Evolutionary conservation across 2,797 vertebrate genomes (phyloP), one percentile per base, ranked within the genome.

Genomic region (Cossypha niveicapilla): DNA sequence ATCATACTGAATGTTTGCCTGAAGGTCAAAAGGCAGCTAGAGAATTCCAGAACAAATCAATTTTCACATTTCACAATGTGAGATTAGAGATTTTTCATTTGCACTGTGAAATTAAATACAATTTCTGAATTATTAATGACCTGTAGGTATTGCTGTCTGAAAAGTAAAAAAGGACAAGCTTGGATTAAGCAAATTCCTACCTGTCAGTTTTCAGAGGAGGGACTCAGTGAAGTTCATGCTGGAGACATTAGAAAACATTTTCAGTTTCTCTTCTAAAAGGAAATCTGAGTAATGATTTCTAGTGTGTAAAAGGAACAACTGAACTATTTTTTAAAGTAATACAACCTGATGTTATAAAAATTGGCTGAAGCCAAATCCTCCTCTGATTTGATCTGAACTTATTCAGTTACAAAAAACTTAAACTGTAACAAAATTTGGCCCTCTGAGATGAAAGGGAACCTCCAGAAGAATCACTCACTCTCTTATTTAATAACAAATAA

Each of bases 1-100:
- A 78, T 54, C 83, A 44, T 42, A 45, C 30, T 61, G 34, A 86
- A 68, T 81, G 80, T 74, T 68, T 77, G 32, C 79, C 56, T 94
- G 93, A 97, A 95, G 96, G 93, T 97, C 94, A 96, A 94, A 96
- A 96, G 66, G 50, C 87, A 94, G 67, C n/a, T 81, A 42, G 78
- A 91, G 50, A 77, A 85, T 85, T 92, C 84, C 86, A 81, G 88
- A 93, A 90, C 47, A 71, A 83, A 84, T 71, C 23, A 41, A 45
- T 88, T 93, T 76, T 78, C 15, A 24, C 7, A 48, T 62, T 81
- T 66, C 75, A 75, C 35, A 80, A 87, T 5, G 42, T 62, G 13
- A 80, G 10, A 86, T 35, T 22, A 58, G 74, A 92, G 56, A n/a
- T 78, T 92, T 88, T 92, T 24, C 28, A 24, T 68, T 70, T 84